These are phyloP conservation scores for Pachycephus smyrnensis DNA, from an alignment of 2,888 invertebrate genomes.

Conservation along the genomic window DNA sequence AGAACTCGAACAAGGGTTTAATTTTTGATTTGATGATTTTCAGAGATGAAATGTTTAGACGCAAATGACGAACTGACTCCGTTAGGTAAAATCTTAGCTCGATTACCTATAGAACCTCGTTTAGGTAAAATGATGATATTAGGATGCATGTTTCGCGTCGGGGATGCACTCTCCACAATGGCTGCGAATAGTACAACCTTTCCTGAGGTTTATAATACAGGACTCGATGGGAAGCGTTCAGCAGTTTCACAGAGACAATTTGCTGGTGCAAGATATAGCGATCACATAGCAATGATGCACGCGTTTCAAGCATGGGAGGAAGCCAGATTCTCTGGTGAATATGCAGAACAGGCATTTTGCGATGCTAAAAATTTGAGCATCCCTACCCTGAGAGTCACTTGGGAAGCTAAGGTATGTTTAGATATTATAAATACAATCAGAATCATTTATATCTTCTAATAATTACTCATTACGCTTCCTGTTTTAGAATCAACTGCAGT, in stretches of 20 bases:
- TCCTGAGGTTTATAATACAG: constrained; percentile 92
- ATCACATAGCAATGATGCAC: constrained; percentile 95
- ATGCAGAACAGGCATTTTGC: constrained; percentile 87
- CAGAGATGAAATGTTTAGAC: constrained; percentile 94
- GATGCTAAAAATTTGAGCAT: constrained; percentile 91
- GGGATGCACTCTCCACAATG: constrained; percentile 92
- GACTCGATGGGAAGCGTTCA: constrained; percentile 80
- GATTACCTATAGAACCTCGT: constrained; percentile 94
- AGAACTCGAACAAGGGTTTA: neutral
- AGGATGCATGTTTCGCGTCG: constrained; percentile 90
- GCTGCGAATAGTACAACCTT: constrained; percentile 96
- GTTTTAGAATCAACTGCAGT: constrained; percentile 74
- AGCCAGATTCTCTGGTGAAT: constrained; percentile 77
- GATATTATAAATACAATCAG: neutral
- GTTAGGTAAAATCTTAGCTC: constrained; percentile 91
- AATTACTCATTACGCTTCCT: constrained; percentile 17
- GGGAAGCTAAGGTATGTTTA: constrained; percentile 82
- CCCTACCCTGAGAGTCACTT: constrained; percentile 90
- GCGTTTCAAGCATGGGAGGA: constrained; percentile 89
- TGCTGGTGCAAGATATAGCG: constrained; percentile 89
- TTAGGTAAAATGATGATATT: constrained; percentile 97
- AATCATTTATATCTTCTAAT: neutral
- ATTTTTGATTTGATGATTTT: constrained; percentile 32
- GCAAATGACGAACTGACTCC: constrained; percentile 89
- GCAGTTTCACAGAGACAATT: constrained; percentile 87